Base-by-base conservation (phyloP, 1,140 invertebrate species). In the Antheraea mylitta region DNA sequence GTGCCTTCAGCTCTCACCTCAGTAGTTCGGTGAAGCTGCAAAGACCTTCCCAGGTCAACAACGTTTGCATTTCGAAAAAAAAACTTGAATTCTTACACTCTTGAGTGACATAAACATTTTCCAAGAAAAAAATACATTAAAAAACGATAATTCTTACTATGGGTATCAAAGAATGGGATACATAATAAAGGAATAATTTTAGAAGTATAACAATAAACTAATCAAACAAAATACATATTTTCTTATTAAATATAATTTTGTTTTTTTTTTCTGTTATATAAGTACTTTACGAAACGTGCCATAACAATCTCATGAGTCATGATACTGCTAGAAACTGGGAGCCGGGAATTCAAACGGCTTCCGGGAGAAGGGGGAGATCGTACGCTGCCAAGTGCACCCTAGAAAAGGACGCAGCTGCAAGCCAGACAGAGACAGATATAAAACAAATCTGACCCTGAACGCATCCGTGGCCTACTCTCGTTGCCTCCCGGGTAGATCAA, bases 371-470 rank as follows among this genome's bases (percentile, higher is more conserved):
- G 73, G 68, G 22, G 22, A n/a, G n/a, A 63, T 64, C 74, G 72
- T 66, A 76, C 64, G 72, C 48, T 65, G 18, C 77, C 64, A 83
- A 83, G 77, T 76, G 64, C 67, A 68, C 36, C 30, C 16, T 0
- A 42, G 74, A 84, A 48, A 74, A 75, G 71, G 84, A 86, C 30
- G 63, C 45, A 36, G 59, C 48, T 65, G 75, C 72, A 65, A 0
- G 74, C 67, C 18, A 62, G 74, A 87, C 60, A 22, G 67, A 67
- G 85, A 87, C 30, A 67, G 74, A 64, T 74, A 71, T 76, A 79
- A 87, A 90, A 90, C 87, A 90, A 79, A 75, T 64, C 70, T 88
- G 86, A 88, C 87, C 87, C 77, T 90, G 86, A 82, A 80, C 77
- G 80, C 80, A 79, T 70, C 38, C 68, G 71, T 77, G 72, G 68